Percentiles rank a stretch among this genome's conserved stretches.
Evolutionary conservation across 1,140 invertebrate species (phyloP).

Genomic region (Sycobia sp.): DNA sequence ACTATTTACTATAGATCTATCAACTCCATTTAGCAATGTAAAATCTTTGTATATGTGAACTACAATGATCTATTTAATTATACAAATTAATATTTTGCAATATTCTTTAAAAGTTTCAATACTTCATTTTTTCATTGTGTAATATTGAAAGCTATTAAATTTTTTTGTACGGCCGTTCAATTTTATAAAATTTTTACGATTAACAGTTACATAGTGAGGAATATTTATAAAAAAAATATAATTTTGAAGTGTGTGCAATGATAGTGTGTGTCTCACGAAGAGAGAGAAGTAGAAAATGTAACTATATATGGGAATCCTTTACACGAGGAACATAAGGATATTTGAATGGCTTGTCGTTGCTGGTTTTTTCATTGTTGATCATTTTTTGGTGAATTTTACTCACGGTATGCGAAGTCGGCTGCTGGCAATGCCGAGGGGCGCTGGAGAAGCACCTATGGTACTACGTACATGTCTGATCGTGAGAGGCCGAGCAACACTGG

Average conservation of each 20-base stretch:
- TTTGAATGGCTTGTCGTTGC: slow-evolving; percentile 26
- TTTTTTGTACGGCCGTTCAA: too few relatives aligned
- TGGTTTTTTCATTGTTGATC: slow-evolving; percentile 33
- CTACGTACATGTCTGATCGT: slow-evolving; percentile 59
- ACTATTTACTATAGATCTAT: too few relatives aligned
- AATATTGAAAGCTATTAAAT: background rate
- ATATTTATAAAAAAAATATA: slow-evolving; percentile 1
- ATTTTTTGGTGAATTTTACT: slow-evolving; percentile 53
- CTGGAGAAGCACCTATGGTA: slow-evolving; percentile 58
- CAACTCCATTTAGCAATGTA: too few relatives aligned
- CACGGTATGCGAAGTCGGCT: slow-evolving; percentile 57
- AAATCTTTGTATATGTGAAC: too few relatives aligned
- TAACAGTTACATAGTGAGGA: slow-evolving; percentile 20
- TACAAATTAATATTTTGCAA: too few relatives aligned
- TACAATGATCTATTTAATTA: too few relatives aligned
- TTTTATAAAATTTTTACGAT: slow-evolving; percentile 12
- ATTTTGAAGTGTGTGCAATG: slow-evolving; percentile 30
- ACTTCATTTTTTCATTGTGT: background rate
- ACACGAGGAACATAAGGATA: slow-evolving; percentile 25
- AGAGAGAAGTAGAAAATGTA: slow-evolving; percentile 19
- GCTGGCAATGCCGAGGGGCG: slow-evolving; percentile 53
- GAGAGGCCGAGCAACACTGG: slow-evolving; percentile 45
- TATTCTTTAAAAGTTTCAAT: background rate
- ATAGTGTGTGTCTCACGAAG: slow-evolving; percentile 26
- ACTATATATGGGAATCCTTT: slow-evolving; percentile 22